These are phyloP conservation scores for Polyploca ridens DNA, from an alignment of 2,888 invertebrate species.

Conservation along the genomic window DNA sequence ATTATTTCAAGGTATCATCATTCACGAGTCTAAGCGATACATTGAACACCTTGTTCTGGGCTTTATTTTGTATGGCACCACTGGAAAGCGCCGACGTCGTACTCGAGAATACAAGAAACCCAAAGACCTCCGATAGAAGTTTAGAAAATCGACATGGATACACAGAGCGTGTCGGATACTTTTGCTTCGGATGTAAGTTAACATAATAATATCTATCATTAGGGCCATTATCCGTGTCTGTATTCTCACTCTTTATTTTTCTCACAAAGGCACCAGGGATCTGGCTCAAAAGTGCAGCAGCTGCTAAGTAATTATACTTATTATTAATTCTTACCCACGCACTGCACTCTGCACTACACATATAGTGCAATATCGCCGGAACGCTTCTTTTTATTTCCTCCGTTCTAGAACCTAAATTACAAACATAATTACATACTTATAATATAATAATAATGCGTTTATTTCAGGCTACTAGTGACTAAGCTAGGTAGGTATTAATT, in stretches of 20 bases:
- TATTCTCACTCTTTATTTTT: not conserved
- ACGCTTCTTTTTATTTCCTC: too few species aligned
- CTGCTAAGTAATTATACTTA: not conserved
- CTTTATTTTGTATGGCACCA: conserved; percentile 87
- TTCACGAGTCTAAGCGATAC: conserved; percentile 85
- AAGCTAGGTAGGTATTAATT: too few species aligned
- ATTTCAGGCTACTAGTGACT: too few species aligned
- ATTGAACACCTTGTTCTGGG: conserved; percentile 88
- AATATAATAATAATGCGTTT: too few species aligned
- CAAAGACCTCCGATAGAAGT: conserved; percentile 49
- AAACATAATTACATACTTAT: too few species aligned
- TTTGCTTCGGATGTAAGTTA: conserved; percentile 83
- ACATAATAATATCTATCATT: not conserved
- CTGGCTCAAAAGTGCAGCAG: not conserved
- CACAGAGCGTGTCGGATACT: conserved; percentile 88
- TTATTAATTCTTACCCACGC: too few species aligned
- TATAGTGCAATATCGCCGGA: too few species aligned
- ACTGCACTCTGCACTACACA: too few species aligned
- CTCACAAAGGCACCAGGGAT: too few species aligned
- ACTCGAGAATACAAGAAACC: conserved; percentile 80
- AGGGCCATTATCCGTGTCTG: not conserved
- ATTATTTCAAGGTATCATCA: conserved; percentile 77
- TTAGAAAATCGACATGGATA: conserved; percentile 85
- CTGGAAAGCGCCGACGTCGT: conserved; percentile 87
- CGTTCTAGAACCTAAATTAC: too few species aligned